Percentiles rank a stretch among this genome's conserved stretches.
Conservation (phyloP, 2,113 vertebrate genomes). For the Canis aureus region DNA sequence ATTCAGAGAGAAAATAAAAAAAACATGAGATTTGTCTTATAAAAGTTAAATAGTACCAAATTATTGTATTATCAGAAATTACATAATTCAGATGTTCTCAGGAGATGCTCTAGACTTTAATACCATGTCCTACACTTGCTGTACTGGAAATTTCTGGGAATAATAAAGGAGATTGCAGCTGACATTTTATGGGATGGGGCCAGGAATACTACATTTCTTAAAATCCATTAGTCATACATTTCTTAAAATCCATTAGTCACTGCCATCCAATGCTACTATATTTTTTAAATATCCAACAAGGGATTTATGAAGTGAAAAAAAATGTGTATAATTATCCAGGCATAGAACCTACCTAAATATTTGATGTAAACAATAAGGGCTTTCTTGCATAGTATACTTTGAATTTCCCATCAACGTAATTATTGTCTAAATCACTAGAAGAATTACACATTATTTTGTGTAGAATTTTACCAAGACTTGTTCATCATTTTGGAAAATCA, state of each 20-base stretch:
- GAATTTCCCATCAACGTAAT: background rate
- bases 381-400: background rate
- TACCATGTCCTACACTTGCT: background rate
- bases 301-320: background rate
- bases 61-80: background rate
- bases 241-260: background rate
- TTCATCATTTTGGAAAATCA: background rate
- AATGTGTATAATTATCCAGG: background rate
- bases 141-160: background rate
- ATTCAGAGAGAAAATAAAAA: background rate
- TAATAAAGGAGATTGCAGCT: background rate
- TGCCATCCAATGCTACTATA: background rate
- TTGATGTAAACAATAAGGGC: background rate
- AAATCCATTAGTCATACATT: background rate
- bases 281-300: background rate
- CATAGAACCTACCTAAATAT: background rate
- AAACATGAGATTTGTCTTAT: background rate
- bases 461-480: background rate
- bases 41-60: background rate
- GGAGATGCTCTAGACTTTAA: background rate
- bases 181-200: background rate
- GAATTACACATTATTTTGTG: background rate
- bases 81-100: background rate
- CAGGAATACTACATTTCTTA: background rate
- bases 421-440: background rate